Percentiles rank a stretch among this genome's conserved stretches.
phyloP scores from a whole-genome alignment of 2,888 invertebrate genomes.

The Caenorhabditis japonica region DNA sequence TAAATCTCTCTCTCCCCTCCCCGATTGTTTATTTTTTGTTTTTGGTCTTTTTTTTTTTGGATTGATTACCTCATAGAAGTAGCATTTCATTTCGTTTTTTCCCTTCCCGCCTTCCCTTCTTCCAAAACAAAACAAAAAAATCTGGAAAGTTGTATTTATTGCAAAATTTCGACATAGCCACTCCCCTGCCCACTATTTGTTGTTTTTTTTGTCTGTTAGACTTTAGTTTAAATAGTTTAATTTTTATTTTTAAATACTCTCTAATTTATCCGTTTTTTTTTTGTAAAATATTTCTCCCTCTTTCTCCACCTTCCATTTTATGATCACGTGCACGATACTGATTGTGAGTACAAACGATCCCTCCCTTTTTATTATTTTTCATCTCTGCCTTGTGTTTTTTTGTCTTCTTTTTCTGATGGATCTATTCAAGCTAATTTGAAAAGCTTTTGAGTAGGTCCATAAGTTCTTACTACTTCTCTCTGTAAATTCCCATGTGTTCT shows the following conservation, averaged over 20 bases:
- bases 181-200: constrained; percentile 12
- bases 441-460: too few species aligned
- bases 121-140: constrained; percentile 7
- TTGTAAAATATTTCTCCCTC: constrained; percentile 16
- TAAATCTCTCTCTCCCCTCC: constrained; percentile 16
- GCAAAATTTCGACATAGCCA: constrained; percentile 8
- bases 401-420: too few species aligned
- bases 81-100: constrained; percentile 12
- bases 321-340: too few species aligned
- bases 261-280: constrained; percentile 19
- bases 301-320: constrained; percentile 5
- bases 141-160: constrained; percentile 35
- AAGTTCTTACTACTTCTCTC: too few species aligned
- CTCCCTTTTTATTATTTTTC: too few species aligned
- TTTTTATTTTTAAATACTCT: too few species aligned
- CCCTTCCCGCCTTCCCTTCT: not conserved
- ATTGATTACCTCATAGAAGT: constrained; percentile 33
- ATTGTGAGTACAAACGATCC: too few species aligned
- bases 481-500: too few species aligned
- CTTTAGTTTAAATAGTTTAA: too few species aligned
- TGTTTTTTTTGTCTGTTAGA: constrained; percentile 37
- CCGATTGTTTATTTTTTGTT: constrained; percentile 12
- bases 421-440: too few species aligned
- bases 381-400: too few species aligned
- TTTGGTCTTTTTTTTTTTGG: constrained; percentile 8